Percentiles rank a stretch among this genome's conserved stretches.
Evolutionary conservation across 2,888 invertebrate species (phyloP).

Genomic region (Lottia gigantea): DNA sequence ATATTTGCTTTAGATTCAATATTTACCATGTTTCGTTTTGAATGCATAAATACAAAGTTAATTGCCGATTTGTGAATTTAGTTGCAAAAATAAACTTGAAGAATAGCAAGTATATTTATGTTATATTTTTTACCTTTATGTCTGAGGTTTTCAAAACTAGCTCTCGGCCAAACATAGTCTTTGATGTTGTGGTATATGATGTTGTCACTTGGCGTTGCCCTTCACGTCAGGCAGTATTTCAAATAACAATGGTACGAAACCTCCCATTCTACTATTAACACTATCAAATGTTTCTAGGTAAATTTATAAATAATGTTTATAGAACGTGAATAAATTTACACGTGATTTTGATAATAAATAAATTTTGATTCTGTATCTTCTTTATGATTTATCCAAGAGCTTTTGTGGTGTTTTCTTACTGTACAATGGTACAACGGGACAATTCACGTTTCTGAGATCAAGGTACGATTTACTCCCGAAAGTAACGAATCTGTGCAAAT

Average conservation of each 20-base stretch:
- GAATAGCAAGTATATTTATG: constrained; percentile 3
- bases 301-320: background rate
- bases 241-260: constrained; percentile 1
- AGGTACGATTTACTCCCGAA: no score
- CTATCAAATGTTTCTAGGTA: background rate
- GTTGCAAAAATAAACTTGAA: constrained; percentile 10
- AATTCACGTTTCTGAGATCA: no score
- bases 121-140: constrained; percentile 3
- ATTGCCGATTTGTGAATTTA: constrained; percentile 11
- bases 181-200: constrained; percentile 8
- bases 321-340: background rate
- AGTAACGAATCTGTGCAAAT: no score
- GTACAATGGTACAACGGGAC: no score
- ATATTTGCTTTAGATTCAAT: constrained; percentile 6
- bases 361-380: background rate
- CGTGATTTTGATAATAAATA: background rate
- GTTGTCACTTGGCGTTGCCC: constrained; percentile 8
- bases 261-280: background rate
- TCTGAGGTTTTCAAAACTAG: background rate
- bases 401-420: no score
- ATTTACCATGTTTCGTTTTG: constrained; percentile 8
- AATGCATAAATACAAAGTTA: constrained; percentile 11
- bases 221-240: background rate
- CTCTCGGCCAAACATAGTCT: constrained; percentile 5
- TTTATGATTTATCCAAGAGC: background rate